Base-by-base conservation (phyloP, 2,113 vertebrate species). In the Oncorhynchus masou region DNA sequence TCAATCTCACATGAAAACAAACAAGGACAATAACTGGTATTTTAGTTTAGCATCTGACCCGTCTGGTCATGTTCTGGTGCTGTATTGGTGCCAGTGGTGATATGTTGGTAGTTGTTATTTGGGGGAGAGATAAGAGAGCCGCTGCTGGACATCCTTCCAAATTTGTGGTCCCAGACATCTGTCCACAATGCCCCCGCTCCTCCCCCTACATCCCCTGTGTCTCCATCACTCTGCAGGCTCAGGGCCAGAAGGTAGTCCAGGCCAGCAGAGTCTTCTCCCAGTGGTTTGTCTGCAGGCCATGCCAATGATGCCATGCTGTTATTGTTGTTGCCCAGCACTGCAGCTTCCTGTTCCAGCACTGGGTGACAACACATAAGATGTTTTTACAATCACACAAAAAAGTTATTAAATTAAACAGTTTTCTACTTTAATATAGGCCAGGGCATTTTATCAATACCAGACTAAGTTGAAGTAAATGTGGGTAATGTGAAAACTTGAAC, bases 231-330 rank as follows among this genome's bases (percentile, higher is more conserved):
- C 66, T 97, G 95, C 31, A 97, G 90, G 87, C 96, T 98, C 4
- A 97, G 94, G 75, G 96, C 96, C 92, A 97, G 70, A 85, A 94
- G 93, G 75, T 96, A 97, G 89, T 98, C 96, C 79, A 97, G 89
- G 60, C 94, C 90, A 1, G 92, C 90, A 0, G 88, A 91, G 68
- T 94, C 94, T 22, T 95, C 94, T 24, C 86, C 87, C 22, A 81
- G 78, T 3, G 84, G 68, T 11, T 80, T 81, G 49, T 72, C 80
- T 5, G 76, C 79, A 12, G 87, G 86, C 92, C 92, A 93, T 5
- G 73, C 73, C 4, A 22, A 25, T 25, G 29, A 93, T 5, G 73
- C 73, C 5, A 45, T 82, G 68, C 86, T 87, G 78, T 86, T 88
- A 78, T 84, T 84, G 66, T 68, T 85, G 78, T 81, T 86, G 39